These are phyloP conservation scores for Sitta europaea DNA, from an alignment of 2,113 vertebrate species.

Conservation along the genomic window DNA sequence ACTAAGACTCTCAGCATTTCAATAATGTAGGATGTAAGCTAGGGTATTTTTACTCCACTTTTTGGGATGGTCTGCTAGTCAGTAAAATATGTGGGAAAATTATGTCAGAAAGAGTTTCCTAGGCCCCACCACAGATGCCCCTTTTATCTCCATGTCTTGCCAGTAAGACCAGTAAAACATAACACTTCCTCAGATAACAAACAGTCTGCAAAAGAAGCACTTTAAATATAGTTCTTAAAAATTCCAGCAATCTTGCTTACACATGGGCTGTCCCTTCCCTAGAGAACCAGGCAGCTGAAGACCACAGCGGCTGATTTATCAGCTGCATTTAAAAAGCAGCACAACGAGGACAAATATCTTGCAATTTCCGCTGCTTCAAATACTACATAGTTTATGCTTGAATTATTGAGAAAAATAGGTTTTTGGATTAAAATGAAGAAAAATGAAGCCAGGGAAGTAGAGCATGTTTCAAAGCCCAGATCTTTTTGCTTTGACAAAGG, in stretches of 20 bases:
- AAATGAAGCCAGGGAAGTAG: slow-evolving; percentile 91
- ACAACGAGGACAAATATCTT: slow-evolving; percentile 77
- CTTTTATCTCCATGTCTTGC: slow-evolving; percentile 75
- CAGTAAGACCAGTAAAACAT: slow-evolving; percentile 77
- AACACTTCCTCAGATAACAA: slow-evolving; percentile 75
- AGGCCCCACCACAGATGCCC: slow-evolving; percentile 46
- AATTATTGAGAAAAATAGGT: slow-evolving; percentile 88
- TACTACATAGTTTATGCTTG: slow-evolving; percentile 84
- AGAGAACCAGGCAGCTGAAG: slow-evolving; percentile 68
- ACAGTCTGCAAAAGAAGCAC: slow-evolving; percentile 63
- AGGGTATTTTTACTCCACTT: background rate
- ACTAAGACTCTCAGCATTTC: slow-evolving; percentile 11
- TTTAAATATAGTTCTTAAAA: slow-evolving; percentile 63
- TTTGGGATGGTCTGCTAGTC: slow-evolving; percentile 37
- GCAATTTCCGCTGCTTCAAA: slow-evolving; percentile 75
- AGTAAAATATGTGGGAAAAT: slow-evolving; percentile 80
- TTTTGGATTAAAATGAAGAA: slow-evolving; percentile 95
- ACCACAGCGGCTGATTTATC: slow-evolving; percentile 75
- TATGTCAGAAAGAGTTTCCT: slow-evolving; percentile 65
- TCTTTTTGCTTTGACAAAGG: slow-evolving; percentile 89
- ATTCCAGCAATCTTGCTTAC: slow-evolving; percentile 67
- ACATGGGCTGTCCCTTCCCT: slow-evolving; percentile 53
- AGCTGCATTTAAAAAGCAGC: slow-evolving; percentile 75
- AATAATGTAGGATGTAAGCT: background rate
- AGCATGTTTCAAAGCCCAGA: slow-evolving; percentile 87